Base-by-base conservation (phyloP, 2,888 invertebrate genomes). In the Drosophila neoperkinsi region DNA sequence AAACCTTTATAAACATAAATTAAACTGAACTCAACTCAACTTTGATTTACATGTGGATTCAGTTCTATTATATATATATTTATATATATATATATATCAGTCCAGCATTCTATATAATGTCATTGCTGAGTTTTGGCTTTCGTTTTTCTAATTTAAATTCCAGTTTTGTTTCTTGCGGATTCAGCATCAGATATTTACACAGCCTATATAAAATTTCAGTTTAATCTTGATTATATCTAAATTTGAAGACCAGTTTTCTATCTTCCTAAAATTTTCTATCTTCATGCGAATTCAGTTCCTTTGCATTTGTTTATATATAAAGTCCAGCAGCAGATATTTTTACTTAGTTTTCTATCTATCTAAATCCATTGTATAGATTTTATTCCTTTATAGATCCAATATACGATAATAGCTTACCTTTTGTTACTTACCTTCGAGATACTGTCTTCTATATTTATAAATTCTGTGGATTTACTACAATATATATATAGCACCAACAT, bases 1-100 rank as follows among this genome's bases (percentile, higher is more conserved):
- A 78, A 74, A 64, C n/a, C 13, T 63, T 73, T 70, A 49, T 70
- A 74, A 80, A 68, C 65, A 28, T 11, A 21, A 50, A 67, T 0
- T 43, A 64, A 21, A 21, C 10, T 34, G 2, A 43, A 21, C 10
- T 13, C 4, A 58, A 56, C 28, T 50, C 7, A 21, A 21, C 18
- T 30, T 30, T 30, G 28, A 11, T 11, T 33, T 11, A 33, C 11
- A 11, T 11, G 4, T 34, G 34, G 2, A 34, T 13, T 13, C 34
- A 13, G 34, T 13, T 33, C 4, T 33, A 11, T 33, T 11, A 13
- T 28, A 28, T 34, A 3, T 46, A 13, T 46, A 43, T n/a, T n/a
- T n/a, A n/a, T 43, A 43, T 36, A 16, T 36, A 16, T 34, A 34
- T 34, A 5, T 16, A 36, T 5, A 36, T 6, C 16, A 5, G 16